phyloP scores from a whole-genome alignment of 2,888 invertebrate species.

The Nomada lathburiana region DNA sequence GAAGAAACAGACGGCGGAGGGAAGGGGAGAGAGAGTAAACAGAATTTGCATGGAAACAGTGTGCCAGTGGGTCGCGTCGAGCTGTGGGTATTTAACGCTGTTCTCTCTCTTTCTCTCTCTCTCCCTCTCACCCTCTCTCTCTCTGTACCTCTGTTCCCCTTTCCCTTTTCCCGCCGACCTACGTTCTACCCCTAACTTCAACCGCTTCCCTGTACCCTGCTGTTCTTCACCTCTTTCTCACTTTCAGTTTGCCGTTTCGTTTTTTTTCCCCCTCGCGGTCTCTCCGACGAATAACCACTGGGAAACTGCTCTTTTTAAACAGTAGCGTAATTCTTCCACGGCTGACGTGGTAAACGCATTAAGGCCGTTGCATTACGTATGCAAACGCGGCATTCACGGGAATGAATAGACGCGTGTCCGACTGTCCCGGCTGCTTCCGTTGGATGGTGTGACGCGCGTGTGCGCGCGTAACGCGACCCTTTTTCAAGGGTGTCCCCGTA shows the following conservation, averaged over 20 bases:
- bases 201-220: constrained; percentile 28
- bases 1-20: constrained; percentile 40
- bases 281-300: constrained; percentile 35
- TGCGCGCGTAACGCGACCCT: constrained; percentile 29
- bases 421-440: constrained; percentile 48
- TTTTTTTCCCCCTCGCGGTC: constrained; percentile 7
- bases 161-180: constrained; percentile 23
- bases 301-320: constrained; percentile 77
- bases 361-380: constrained; percentile 73
- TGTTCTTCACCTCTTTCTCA: constrained; percentile 3
- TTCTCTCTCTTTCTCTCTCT: too few species aligned
- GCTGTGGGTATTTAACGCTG: constrained; percentile 76
- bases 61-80: constrained; percentile 82
- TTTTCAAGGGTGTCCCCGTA: constrained; percentile 9
- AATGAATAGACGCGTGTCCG: constrained; percentile 75
- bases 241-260: constrained; percentile 18
- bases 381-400: constrained; percentile 76
- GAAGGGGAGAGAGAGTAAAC: constrained; percentile 79
- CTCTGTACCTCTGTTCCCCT: constrained; percentile 39
- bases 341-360: constrained; percentile 76
- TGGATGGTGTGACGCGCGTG: constrained; percentile 20
- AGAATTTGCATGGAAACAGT: constrained; percentile 84
- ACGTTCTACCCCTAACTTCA: constrained; percentile 55
- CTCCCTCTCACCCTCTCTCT: constrained; percentile 59
- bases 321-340: constrained; percentile 75